phyloP scores from a whole-genome alignment of 2,888 invertebrate genomes.

The Scaptomyza parva region DNA sequence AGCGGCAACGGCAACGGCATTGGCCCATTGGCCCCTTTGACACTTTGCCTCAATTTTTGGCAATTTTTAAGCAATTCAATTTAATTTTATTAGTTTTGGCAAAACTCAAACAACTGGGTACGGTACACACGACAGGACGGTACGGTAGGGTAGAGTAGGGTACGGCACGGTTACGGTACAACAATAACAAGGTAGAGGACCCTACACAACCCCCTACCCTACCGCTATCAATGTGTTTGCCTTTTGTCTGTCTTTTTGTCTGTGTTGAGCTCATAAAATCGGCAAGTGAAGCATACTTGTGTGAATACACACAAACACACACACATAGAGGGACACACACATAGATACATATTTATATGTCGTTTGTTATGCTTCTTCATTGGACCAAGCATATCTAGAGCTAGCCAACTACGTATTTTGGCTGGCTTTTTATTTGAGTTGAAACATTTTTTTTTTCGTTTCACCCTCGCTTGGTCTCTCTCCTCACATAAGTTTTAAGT shows the following conservation, averaged over 20 bases:
- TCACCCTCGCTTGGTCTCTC: conserved; percentile 26
- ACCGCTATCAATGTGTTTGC: conserved; percentile 2
- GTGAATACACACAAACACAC: too few species aligned
- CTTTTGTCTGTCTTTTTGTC: conserved; percentile 47
- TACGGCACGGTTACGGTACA: too few species aligned
- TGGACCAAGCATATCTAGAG: conserved; percentile 58
- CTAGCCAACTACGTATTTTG: conserved; percentile 32
- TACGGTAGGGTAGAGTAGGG: too few species aligned
- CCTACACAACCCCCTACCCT: neutral
- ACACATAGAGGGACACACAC: conserved; percentile 37
- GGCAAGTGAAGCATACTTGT: conserved; percentile 40
- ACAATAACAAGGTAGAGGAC: conserved; percentile 70
- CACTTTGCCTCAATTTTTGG: conserved; percentile 79
- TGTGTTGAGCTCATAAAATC: conserved; percentile 72
- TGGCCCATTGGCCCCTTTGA: conserved; percentile 55
- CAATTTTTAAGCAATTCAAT: conserved; percentile 81
- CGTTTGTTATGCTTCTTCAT: conserved; percentile 77
- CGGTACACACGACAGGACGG: too few species aligned
- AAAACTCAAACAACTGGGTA: conserved; percentile 77
- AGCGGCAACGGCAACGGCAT: too few species aligned
- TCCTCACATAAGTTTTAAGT: conserved; percentile 75
- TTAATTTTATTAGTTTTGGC: conserved; percentile 81
- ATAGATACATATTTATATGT: conserved; percentile 68
- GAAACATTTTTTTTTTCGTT: conserved; percentile 5
- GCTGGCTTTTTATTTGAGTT: conserved; percentile 59